Evolutionary conservation across 2,113 vertebrate species (phyloP), one percentile per base, ranked within the genome.

Genomic region (Lampris incognitus): DNA sequence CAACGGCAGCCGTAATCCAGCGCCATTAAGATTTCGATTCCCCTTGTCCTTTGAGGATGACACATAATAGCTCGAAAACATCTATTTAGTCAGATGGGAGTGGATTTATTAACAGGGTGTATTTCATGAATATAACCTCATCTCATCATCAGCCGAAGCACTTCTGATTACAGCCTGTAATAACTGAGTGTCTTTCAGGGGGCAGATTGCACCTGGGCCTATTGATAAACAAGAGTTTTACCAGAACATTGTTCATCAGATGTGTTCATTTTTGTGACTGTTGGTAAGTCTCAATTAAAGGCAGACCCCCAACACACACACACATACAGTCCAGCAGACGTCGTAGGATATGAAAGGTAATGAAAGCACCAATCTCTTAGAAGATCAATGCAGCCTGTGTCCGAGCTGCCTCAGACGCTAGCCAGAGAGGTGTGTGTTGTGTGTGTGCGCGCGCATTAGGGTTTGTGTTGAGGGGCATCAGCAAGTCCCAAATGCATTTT

Each of bases 1-100:
- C 69, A 68, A 71, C 9, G 64, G 50, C 13, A 7, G 54, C 73
- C 37, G 13, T 77, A 83, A 90, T 87, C 77, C 63, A 9, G 66
- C 69, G 40, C 81, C 42, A 81, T 89, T 85, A 84, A 56, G 68
- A 76, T 84, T 90, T 71, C 49, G 0, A 67, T 78, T 84, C 66
- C 66, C 74, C 66, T 72, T 81, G 74, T 82, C 85, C 77, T 82
- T 76, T 0, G 60, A 81, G 78, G 86, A 89, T 87, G 74, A 82
- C 78, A 78, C 86, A 74, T 77, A 82, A 90, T 91, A 78, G 81
- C 86, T 85, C 74, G 72, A 91, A 90, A 85, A 86, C 77, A 86
- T 89, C 76, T 76, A 81, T 87, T 85, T 81, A 82, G 83, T 82
- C 83, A 74, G 72, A 74, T 80, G 73, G 73, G 58, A 79, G 63